Conservation (phyloP, 2,797 vertebrate genomes). For the Synaphobranchus kaupii region DNA sequence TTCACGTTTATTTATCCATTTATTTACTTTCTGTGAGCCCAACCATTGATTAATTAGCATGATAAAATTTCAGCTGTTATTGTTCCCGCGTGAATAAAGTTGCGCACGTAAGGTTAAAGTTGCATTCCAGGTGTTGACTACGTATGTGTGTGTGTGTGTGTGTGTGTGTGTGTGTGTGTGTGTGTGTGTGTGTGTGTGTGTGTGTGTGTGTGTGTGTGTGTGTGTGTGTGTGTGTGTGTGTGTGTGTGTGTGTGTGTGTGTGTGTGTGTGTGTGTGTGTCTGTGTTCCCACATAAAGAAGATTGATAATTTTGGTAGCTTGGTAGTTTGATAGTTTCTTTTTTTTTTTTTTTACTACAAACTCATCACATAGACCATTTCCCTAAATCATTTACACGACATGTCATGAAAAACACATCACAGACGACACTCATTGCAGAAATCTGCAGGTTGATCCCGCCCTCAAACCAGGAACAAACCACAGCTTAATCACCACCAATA, state of each 20-base stretch:
- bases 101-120: neutral
- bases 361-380: neutral
- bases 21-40: neutral
- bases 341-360: neutral
- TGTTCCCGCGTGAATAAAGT: neutral
- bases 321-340: too few relatives aligned
- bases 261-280: neutral
- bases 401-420: neutral
- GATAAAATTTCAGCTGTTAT: neutral
- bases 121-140: neutral
- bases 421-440: neutral
- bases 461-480: neutral
- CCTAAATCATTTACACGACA: neutral
- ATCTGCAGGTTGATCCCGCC: neutral
- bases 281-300: neutral
- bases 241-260: neutral
- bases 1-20: neutral
- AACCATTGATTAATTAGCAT: constrained; percentile 1
- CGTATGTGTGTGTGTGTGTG: neutral
- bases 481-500: constrained; percentile 2
- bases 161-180: neutral
- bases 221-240: neutral
- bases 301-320: neutral
- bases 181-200: too few relatives aligned
- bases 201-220: neutral